Percentiles rank a stretch among this genome's conserved stretches.
Evolutionary conservation across 2,797 vertebrate species (phyloP).

Genomic region (Etheostoma nigrum): DNA sequence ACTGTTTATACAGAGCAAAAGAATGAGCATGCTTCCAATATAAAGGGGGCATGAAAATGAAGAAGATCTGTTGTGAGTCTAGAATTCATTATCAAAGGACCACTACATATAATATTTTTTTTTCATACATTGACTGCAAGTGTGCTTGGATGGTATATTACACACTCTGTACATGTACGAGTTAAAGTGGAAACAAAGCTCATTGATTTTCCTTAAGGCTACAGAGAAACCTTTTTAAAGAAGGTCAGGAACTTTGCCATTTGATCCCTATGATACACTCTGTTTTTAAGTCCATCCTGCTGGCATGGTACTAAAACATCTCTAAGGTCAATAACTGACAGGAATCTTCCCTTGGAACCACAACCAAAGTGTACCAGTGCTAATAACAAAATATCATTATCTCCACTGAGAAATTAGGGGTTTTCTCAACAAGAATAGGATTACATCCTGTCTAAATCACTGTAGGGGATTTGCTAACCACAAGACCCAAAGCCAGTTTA

Average conservation of each 20-base stretch:
- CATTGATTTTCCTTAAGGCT: constrained; percentile 41
- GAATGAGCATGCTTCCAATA: neutral
- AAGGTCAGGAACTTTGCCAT: constrained; percentile 29
- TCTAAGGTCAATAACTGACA: constrained; percentile 19
- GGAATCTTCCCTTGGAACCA: constrained; percentile 17
- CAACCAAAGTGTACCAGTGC: constrained; percentile 15
- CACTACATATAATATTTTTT: constrained; percentile 13
- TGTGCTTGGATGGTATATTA: constrained; percentile 16
- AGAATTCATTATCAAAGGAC: constrained; percentile 7
- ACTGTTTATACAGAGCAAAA: neutral
- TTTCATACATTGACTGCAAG: neutral
- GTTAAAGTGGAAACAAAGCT: constrained; percentile 24
- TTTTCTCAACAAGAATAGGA: constrained; percentile 65
- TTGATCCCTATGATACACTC: neutral
- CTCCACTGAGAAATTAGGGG: constrained; percentile 45
- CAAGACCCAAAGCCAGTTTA: constrained; percentile 73
- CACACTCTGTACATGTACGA: constrained; percentile 14
- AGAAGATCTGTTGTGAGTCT: neutral
- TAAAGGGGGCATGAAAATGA: constrained; percentile 15
- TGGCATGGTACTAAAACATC: constrained; percentile 14
- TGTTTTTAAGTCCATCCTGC: neutral
- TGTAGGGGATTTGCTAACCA: constrained; percentile 75
- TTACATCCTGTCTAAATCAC: constrained; percentile 67
- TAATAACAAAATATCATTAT: constrained; percentile 64
- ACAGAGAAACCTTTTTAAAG: constrained; percentile 30